Base-by-base conservation (phyloP, 2,113 vertebrate species). In the Otis tarda region DNA sequence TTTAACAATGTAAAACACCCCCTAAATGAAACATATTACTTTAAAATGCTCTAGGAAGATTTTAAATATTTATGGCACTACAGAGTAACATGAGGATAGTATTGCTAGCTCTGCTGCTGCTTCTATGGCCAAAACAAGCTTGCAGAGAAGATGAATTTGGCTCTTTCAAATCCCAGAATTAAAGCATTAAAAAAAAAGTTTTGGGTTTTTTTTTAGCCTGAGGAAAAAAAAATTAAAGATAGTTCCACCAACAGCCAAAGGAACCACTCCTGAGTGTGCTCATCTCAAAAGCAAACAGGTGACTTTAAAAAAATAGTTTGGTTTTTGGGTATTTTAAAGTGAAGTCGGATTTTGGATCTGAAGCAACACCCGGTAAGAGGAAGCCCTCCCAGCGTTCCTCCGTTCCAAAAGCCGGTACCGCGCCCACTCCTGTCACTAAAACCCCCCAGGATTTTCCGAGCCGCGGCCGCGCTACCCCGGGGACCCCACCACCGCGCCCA, bases 341-440 rank as follows among this genome's bases (percentile, higher is more conserved):
- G 9, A 12, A 47, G 9, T 0, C 12, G 16, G 31, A 0, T 16
- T 24, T 5, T 2, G 45, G 63, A 5, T 15, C 16, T 1, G 35
- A 31, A 78, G 63, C 45, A 71, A 16, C 11, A 7, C 14, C 25
- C 0, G 10, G 5, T 0, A 15, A n/a, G 37, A 39, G 16, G 39
- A 21, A 49, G 30, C 49, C 52, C 63, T 21, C 28, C 33, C 65
- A 33, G 37, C 30, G 9, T 4, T 3, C 4, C 3, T 4, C 27
- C 7, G 10, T 3, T 2, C 14, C 19, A 23, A 45, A 7, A 45
- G 11, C 56, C 13, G 3, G 45, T 2, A 24, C 4, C 6, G 2
- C 1, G 15, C 41, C 16, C 45, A 0, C 22, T 10, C 28, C 0
- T 1, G 1, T 3, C 0, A n/a, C 0, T 4, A 21, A 21, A 31